Conservation (phyloP, 2,113 vertebrate species). For the Epinephelus fuscoguttatus region DNA sequence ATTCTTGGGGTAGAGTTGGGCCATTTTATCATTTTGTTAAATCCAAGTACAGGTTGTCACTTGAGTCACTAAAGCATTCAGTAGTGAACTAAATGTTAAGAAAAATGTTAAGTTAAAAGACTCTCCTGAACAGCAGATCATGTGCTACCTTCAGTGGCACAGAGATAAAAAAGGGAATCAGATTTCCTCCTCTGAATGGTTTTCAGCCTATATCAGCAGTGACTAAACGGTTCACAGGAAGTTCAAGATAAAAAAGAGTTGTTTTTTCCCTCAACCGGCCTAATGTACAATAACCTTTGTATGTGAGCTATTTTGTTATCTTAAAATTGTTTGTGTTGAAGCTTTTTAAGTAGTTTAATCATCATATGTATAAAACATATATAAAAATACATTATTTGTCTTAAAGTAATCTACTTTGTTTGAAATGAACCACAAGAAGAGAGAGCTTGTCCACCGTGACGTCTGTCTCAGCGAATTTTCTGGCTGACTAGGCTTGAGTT, state of each 20-base stretch:
- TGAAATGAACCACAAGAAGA: no score
- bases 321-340: no score
- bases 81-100: slow-evolving; percentile 6
- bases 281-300: neutral
- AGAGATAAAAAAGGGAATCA: neutral
- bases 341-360: neutral
- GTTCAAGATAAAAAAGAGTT: neutral
- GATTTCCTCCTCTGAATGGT: slow-evolving; percentile 1
- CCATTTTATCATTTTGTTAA: neutral
- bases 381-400: no score
- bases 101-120: no score
- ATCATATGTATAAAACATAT: neutral
- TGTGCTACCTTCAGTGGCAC: neutral
- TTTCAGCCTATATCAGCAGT: slow-evolving; percentile 6
- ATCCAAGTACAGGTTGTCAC: neutral
- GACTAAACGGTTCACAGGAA: neutral
- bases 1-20: neutral
- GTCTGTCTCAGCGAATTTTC: no score
- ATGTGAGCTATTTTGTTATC: neutral
- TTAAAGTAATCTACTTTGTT: no score
- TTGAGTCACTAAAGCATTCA: neutral
- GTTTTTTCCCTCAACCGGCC: neutral
- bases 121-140: neutral
- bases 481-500: no score
- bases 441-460: no score